Conservation (phyloP, 2,888 invertebrate species). For the Entomobrya proxima region DNA sequence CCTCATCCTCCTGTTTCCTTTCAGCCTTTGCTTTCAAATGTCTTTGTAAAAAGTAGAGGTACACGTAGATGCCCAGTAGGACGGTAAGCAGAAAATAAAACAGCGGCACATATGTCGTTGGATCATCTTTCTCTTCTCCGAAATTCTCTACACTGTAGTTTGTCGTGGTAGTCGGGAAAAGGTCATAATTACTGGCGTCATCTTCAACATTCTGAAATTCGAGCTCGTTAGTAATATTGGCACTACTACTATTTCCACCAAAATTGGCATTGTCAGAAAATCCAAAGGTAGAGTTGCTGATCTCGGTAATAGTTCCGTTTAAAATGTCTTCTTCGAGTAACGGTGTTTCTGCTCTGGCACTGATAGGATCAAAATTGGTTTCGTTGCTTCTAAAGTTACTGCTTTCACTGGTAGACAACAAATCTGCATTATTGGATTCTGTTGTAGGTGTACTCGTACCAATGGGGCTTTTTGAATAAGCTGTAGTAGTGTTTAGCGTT, state of each 20-base stretch:
- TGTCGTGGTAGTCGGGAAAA: neutral
- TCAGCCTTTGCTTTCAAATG: slow-evolving; percentile 12
- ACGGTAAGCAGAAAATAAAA: slow-evolving; percentile 5
- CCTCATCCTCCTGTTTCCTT: neutral
- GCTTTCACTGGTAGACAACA: neutral
- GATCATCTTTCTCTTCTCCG: neutral
- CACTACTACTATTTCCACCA: neutral
- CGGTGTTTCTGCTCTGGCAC: neutral
- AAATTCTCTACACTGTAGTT: neutral
- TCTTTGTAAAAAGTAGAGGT: slow-evolving; percentile 26
- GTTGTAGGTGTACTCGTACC: neutral
- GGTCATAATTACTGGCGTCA: neutral
- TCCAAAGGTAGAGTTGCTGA: neutral
- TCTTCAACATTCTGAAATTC: neutral
- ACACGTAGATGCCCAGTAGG: slow-evolving; percentile 38
- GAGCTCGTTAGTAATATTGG: slow-evolving; percentile 14
- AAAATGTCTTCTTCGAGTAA: neutral
- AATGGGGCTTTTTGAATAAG: neutral
- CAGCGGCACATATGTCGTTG: neutral
- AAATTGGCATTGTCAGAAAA: neutral
- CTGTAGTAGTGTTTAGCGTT: neutral
- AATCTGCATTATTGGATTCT: too few relatives aligned
- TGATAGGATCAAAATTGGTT: neutral
- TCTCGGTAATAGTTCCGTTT: neutral
- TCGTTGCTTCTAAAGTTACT: too few relatives aligned